Base-by-base conservation (phyloP, 1,140 invertebrate genomes). In the Tribolium castaneum region DNA sequence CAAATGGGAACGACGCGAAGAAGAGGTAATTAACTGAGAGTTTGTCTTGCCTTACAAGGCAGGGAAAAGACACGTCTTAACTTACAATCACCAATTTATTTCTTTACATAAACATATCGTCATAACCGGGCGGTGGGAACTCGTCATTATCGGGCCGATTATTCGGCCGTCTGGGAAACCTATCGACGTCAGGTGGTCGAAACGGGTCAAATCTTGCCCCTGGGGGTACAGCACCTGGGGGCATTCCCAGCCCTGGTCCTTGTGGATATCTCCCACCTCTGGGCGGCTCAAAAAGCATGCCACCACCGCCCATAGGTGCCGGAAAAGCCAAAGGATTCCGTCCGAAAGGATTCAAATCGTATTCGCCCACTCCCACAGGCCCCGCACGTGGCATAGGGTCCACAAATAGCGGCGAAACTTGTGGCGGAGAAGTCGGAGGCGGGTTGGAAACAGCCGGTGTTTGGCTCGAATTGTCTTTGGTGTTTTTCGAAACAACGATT, bases 151-250 rank as follows among this genome's bases (percentile, higher is more conserved):
- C 93, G 2, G 93, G 93, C 5, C 80, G 89, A 82, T 70, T 86
- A 83, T 9, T 86, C 84, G 14, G 86, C 84, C 81, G 56, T 54
- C 49, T 84, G 85, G 19, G 80, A 50, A 78, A 75, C 19, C 79
- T 62, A 25, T 87, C 85, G 51, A 84, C 80, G 16, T 89, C 90
- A 5, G 92, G 90, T 6, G 94, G 94, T 2, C 91, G 91, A 85
- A 95, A 94, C 0, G 94, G 95, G 88, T 96, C 94, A 86, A 95
- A 96, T 81, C 94, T 89, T 6, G 95, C 94, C 34, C 92, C 91
- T 0, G 93, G 93, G 22, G 93, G 93, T 12, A 94, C 88, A 22
- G 92, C 88, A 19, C 92, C 93, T 5, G 84, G 85, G 6, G 85
- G 82, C 10, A 86, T 59, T 3, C 84, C 84, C 4, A 78, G n/a